phyloP scores from a whole-genome alignment of 2,113 vertebrate genomes.

The Phalacrocorax pelagicus region DNA sequence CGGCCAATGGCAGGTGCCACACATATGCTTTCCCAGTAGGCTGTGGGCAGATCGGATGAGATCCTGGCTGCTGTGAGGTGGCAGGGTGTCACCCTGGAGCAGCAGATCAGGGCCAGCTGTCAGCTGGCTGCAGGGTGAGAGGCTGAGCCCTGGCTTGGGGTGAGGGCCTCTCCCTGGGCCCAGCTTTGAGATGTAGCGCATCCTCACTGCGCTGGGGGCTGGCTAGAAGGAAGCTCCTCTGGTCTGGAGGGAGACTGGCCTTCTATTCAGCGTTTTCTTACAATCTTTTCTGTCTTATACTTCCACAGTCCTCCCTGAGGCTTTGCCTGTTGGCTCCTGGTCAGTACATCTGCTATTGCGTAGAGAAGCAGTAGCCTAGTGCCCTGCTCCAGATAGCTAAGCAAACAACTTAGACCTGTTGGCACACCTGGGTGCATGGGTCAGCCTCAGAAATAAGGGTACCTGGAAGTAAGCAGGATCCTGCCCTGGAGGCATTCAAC shows the following conservation, averaged over 20 bases:
- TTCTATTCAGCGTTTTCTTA: not conserved
- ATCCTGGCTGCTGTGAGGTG: not conserved
- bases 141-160: not conserved
- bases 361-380: not conserved
- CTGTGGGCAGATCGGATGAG: not conserved
- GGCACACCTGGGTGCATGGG: not conserved
- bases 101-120: not conserved
- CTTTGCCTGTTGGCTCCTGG: not conserved
- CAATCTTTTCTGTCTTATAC: not conserved
- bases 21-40: not conserved
- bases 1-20: not conserved
- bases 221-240: not conserved
- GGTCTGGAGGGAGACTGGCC: not conserved
- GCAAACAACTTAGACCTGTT: not conserved
- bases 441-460: not conserved
- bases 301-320: not conserved
- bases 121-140: not conserved
- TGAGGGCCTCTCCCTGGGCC: not conserved
- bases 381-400: not conserved
- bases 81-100: not conserved
- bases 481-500: not conserved
- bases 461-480: not conserved
- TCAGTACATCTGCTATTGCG: not conserved
- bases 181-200: not conserved
- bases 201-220: not conserved